Conservation (phyloP, 2,888 invertebrate genomes). For the Chesias legatella region DNA sequence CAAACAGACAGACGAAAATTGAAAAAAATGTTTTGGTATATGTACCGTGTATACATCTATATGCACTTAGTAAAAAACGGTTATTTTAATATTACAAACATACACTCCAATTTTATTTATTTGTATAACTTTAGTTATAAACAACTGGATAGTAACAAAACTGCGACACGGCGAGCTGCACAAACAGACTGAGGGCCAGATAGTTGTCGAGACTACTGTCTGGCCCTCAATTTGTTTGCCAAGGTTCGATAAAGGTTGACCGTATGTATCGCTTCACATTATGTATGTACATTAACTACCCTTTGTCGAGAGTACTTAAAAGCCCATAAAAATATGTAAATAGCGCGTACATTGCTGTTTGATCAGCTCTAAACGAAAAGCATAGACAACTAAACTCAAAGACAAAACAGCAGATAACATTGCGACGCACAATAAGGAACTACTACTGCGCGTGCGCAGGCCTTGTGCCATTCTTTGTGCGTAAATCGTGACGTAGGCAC, state of each 20-base stretch:
- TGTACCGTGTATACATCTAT: too few relatives aligned
- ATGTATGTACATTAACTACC: background rate
- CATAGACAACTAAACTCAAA: background rate
- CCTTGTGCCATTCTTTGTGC: constrained; percentile 44
- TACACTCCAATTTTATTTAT: too few relatives aligned
- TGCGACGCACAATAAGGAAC: constrained; percentile 48
- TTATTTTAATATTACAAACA: too few relatives aligned
- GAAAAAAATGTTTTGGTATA: too few relatives aligned
- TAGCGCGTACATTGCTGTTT: too few relatives aligned
- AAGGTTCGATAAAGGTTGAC: constrained; percentile 36
- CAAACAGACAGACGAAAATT: too few relatives aligned
- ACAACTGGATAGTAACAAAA: constrained; percentile 41
- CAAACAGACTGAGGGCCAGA: too few relatives aligned
- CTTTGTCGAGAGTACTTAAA: background rate
- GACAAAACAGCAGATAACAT: constrained; percentile 10
- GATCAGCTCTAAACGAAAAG: too few relatives aligned
- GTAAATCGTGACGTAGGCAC: constrained; percentile 65
- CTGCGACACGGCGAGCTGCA: too few relatives aligned
- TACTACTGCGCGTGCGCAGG: constrained; percentile 45
- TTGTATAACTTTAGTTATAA: constrained; percentile 31
- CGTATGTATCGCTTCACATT: background rate
- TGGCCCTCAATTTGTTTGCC: constrained; percentile 41
- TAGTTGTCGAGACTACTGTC: constrained; percentile 39
- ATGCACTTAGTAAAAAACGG: too few relatives aligned
- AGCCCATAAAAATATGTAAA: too few relatives aligned